These are phyloP conservation scores for Agelaius phoeniceus DNA, from an alignment of 2,113 vertebrate species.

Conservation along the genomic window DNA sequence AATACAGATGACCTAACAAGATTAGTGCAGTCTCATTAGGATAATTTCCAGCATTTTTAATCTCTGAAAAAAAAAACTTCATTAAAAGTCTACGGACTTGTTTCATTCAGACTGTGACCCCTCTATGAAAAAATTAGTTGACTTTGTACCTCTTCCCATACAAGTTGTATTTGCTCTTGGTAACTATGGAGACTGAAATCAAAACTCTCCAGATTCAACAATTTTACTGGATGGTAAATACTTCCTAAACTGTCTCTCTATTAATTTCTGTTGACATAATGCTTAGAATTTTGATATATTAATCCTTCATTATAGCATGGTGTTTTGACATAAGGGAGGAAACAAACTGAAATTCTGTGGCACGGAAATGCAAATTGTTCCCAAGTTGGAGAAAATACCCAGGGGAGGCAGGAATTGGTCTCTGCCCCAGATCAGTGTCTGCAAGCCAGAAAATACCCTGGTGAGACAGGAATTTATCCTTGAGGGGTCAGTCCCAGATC, in stretches of 20 bases:
- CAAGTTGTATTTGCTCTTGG: background rate
- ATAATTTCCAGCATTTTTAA: background rate
- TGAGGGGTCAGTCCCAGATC: background rate
- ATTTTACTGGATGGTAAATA: background rate
- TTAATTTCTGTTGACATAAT: background rate
- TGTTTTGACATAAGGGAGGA: background rate
- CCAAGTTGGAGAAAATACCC: background rate
- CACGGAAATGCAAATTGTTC: background rate
- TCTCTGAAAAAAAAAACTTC: background rate
- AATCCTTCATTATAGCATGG: background rate
- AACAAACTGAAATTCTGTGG: background rate
- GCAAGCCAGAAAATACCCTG: background rate
- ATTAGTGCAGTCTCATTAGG: conserved; percentile 17
- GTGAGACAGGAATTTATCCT: background rate
- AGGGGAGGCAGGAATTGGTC: background rate
- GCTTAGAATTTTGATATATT: background rate
- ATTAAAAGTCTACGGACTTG: background rate
- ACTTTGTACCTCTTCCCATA: background rate
- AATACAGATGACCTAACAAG: conserved; percentile 44
- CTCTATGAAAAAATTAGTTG: background rate
- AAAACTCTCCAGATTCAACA: background rate
- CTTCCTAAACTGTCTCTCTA: background rate
- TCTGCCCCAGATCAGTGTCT: background rate
- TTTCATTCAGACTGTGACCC: background rate
- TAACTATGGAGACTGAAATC: conserved; percentile 6